Conservation (phyloP, 2,888 invertebrate species). For the Campaea margaritaria region DNA sequence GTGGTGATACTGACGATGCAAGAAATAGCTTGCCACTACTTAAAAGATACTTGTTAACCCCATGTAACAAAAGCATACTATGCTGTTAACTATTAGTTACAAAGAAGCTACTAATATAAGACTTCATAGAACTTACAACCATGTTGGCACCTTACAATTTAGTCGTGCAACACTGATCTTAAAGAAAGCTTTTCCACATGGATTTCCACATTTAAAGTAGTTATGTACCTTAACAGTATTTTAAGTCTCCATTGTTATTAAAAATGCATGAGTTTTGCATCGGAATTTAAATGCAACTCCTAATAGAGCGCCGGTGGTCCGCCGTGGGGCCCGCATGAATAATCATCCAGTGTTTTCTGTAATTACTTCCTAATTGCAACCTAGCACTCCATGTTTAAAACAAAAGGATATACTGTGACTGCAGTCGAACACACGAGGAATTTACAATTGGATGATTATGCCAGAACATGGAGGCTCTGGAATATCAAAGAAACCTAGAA, state of each 20-base stretch:
- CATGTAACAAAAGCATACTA: too few relatives aligned
- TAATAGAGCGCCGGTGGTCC: slow-evolving; percentile 28
- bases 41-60: too few relatives aligned
- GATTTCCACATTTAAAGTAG: slow-evolving; percentile 10
- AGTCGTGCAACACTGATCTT: neutral
- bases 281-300: slow-evolving; percentile 16
- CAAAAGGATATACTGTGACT: slow-evolving; percentile 18
- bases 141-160: too few relatives aligned
- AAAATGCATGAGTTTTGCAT: slow-evolving; percentile 19
- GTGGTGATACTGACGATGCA: slow-evolving; percentile 15
- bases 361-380: slow-evolving; percentile 34
- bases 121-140: too few relatives aligned
- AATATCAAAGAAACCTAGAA: neutral
- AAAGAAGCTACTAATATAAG: too few relatives aligned
- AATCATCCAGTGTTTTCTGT: slow-evolving; percentile 25
- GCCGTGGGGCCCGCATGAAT: slow-evolving; percentile 20
- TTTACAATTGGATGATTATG: slow-evolving; percentile 7
- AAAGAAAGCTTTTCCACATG: neutral
- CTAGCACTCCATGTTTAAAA: slow-evolving; percentile 26
- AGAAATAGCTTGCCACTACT: slow-evolving; percentile 2
- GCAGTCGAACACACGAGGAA: slow-evolving; percentile 17
- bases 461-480: neutral
- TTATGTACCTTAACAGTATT: slow-evolving; percentile 1
- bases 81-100: too few relatives aligned
- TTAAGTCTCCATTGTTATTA: slow-evolving; percentile 14